A percentile compares a stretch with the other conserved stretches of the same genome.
These are phyloP conservation scores for Phoenicopterus ruber DNA, from an alignment of 2,113 vertebrate genomes.

Conservation along the genomic window DNA sequence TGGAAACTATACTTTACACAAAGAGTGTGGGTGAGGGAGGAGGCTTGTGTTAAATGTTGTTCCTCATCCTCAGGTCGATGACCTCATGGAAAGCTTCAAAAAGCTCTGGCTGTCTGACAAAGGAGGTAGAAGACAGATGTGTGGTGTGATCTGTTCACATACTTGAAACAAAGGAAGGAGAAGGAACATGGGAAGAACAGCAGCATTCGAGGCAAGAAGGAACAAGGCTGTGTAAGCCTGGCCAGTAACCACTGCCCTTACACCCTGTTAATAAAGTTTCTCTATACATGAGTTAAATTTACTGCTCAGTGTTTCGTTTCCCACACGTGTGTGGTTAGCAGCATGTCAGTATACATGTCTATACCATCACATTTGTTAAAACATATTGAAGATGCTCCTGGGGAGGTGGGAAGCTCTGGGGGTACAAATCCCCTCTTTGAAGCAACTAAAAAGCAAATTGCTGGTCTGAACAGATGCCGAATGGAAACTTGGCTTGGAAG, in stretches of 20 bases:
- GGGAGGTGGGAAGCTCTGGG: neutral
- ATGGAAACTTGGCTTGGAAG: neutral
- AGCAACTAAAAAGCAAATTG: neutral
- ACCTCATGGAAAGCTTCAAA: neutral
- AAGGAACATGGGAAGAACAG: neutral
- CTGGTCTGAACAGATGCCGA: neutral
- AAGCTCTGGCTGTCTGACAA: neutral
- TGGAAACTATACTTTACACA: neutral
- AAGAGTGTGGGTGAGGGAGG: neutral
- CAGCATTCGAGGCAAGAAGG: neutral
- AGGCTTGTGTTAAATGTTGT: neutral
- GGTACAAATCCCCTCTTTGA: neutral
- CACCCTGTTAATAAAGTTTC: neutral
- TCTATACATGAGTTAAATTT: neutral
- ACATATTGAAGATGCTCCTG: neutral
- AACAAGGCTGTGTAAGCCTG: neutral
- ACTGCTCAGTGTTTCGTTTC: neutral
- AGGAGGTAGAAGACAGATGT: neutral
- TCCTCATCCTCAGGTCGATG: neutral
- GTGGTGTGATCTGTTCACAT: neutral
- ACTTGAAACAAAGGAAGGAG: neutral
- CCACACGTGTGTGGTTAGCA: neutral
- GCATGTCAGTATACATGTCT: neutral
- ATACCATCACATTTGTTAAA: neutral
- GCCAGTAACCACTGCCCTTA: neutral